phyloP scores from a whole-genome alignment of 2,888 invertebrate genomes.

The Ectropis crepuscularia region DNA sequence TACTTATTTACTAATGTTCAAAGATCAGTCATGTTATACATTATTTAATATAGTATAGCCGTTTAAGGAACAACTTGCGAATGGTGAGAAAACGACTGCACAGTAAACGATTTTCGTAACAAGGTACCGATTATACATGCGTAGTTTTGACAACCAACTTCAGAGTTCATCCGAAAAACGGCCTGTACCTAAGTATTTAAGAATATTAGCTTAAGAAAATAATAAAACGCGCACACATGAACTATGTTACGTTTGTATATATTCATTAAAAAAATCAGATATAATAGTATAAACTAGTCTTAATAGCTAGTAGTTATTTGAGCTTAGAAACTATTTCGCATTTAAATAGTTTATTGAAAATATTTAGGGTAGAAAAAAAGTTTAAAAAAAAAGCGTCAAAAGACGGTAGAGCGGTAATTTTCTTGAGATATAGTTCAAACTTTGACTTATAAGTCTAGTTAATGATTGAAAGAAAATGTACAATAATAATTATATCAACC shows the following conservation, averaged over 20 bases:
- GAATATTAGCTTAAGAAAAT: too few relatives aligned
- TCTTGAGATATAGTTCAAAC: neutral
- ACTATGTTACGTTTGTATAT: conserved; percentile 8
- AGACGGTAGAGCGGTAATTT: neutral
- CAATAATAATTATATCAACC: neutral
- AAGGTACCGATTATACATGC: too few relatives aligned
- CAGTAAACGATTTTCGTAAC: too few relatives aligned
- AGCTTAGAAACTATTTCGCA: conserved; percentile 40
- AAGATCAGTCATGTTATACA: too few relatives aligned
- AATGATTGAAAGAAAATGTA: too few relatives aligned
- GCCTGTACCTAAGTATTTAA: too few relatives aligned
- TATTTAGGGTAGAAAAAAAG: conserved; percentile 20
- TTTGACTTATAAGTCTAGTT: neutral
- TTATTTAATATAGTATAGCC: too few relatives aligned
- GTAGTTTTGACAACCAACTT: too few relatives aligned
- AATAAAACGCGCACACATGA: conserved; percentile 8
- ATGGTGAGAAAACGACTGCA: too few relatives aligned
- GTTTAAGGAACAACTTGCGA: too few relatives aligned
- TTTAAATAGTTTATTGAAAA: conserved; percentile 34
- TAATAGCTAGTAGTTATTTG: conserved; percentile 30
- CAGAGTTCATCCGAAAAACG: too few relatives aligned
- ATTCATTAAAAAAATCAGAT: conserved; percentile 9
- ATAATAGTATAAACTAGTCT: conserved; percentile 34
- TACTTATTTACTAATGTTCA: too few relatives aligned
- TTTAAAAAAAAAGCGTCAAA: neutral